Evolutionary conservation across 2,888 invertebrate genomes (phyloP), one percentile per base, ranked within the genome.

Genomic region (Thera obeliscata): DNA sequence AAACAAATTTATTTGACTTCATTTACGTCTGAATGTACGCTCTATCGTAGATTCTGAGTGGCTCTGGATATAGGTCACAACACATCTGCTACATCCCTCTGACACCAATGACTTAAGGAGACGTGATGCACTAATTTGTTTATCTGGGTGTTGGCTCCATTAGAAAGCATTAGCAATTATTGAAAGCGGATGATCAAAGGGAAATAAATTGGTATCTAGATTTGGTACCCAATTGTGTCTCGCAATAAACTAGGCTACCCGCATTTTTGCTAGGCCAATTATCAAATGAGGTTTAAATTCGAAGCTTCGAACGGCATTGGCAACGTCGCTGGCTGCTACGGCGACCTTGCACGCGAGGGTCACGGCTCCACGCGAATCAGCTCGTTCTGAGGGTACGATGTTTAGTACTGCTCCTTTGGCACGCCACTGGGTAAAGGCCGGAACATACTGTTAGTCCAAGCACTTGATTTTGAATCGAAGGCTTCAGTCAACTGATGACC

Each of bases 301-400:
- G 55, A 11, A 50, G 60, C 46, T 3, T 73, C 73, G 64, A 67
- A 71, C 74, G 66, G 74, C 66, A 74, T 75, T 74, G 81, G 84
- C 81, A 75, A 80, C 77, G 75, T 87, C 87, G 81, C 88, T 72
- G 86, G 76, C 84, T 87, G 87, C 86, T 87, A 86, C 88, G 84
- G 79, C 82, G 88, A 85, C 89, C 90, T 90, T 91, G 67, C 64
- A 71, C 71, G 60, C 68, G 73, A 80, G 76, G 87, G 84, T 83
- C 87, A 86, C 74, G 85, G 87, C 81, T 83, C 75, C 85, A 86
- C 81, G 84, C 82, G 76, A 87, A 79, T 72, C 81, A 77, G 74
- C 81, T 84, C 84, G 85, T 87, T 84, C 75, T 78, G 77, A 79
- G 81, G 83, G 76, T 79, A 74, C 78, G 76, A 74, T 69, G 73